A percentile compares a stretch with the other conserved stretches of the same genome.
Evolutionary conservation across 2,113 vertebrate genomes (phyloP).

Genomic region (Mormoops blainvillei): DNA sequence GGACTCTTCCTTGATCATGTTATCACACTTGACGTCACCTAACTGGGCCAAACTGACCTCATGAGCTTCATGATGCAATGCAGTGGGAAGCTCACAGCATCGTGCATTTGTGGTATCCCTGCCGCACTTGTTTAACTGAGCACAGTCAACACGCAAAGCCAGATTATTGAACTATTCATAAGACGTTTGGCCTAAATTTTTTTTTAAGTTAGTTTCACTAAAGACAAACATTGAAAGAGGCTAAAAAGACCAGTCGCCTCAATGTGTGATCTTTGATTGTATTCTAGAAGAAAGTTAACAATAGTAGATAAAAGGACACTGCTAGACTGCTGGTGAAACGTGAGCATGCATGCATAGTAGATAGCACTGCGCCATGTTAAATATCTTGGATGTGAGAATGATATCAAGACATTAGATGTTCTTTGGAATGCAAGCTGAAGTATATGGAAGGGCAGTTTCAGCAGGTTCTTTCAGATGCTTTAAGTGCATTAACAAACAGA

Average conservation of each 20-base stretch:
- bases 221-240: neutral
- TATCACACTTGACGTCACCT: neutral
- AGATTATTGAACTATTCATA: neutral
- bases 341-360: neutral
- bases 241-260: neutral
- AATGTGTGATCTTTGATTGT: neutral
- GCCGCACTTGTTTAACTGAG: neutral
- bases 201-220: neutral
- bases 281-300: neutral
- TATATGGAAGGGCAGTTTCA: neutral
- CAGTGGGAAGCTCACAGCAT: neutral
- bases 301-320: neutral
- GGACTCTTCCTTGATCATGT: neutral
- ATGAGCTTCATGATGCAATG: neutral
- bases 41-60: neutral
- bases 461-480: neutral
- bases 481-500: neutral
- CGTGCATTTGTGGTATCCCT: neutral
- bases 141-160: neutral
- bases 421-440: neutral
- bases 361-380: neutral
- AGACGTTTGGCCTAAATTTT: neutral
- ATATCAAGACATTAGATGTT: neutral
- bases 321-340: neutral
- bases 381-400: neutral